Evolutionary conservation across 2,888 invertebrate genomes (phyloP), one percentile per base, ranked within the genome.

Genomic region (Andrena praecox): DNA sequence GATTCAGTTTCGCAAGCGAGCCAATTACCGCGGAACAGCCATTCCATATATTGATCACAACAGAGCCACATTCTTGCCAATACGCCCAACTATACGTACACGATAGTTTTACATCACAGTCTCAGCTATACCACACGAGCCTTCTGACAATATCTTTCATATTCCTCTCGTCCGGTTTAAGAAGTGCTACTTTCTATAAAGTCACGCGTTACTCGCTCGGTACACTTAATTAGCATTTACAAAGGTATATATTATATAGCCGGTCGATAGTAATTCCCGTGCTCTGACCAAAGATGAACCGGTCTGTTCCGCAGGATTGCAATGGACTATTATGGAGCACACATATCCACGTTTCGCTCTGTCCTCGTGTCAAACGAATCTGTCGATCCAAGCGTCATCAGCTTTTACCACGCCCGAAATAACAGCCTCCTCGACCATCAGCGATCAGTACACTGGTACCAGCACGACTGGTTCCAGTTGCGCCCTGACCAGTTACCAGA

Each of bases 311-410:
- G 96, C 96, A 97, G 97, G 97, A 95, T 96, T 97, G 95, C 97
- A 97, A 95, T 97, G 97, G 97, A 96, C 96, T 94, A 96, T 97
- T 95, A 96, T 97, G 96, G 97, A 97, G 95, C 96, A 97, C 94
- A 96, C 96, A 93, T 97, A 97, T 94, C 94, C 97, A 93, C 96
- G 97, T 94, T 97, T 96, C 95, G 95, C 96, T 93, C 95, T 93
- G 92, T 93, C 96, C 92, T 96, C 96, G 94, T 95, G 96, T 94
- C 96, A 96, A 93, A 94, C 95, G 89, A 94, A 93, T 92, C 93
- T 94, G 91, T 93, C 93, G 90, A 93, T 93, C 92, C 95, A 93
- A 91, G 91, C 93, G 82, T 92, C 93, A 80, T 93, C 93, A 81
- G 93, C 93, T 93, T 92, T 92, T 89, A 91, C 92, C 91, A 92